Evolutionary conservation across 2,888 invertebrate species (phyloP).

Genomic region (Acanthosepion lycidas): DNA sequence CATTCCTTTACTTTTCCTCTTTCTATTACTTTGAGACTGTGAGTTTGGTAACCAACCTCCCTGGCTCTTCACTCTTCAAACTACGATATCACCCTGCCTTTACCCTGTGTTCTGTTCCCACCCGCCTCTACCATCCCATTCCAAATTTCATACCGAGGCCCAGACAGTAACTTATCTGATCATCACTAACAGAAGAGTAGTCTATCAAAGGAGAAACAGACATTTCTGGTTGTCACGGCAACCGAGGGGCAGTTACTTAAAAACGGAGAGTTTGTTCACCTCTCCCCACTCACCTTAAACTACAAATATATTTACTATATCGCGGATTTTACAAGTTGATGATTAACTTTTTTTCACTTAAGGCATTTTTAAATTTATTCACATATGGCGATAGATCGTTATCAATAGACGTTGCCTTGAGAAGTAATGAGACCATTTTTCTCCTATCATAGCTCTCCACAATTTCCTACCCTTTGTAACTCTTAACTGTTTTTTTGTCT

Average conservation of each 20-base stretch:
- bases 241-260: background rate
- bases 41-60: background rate
- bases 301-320: no score
- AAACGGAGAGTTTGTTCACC: background rate
- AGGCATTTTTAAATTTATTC: no score
- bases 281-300: no score
- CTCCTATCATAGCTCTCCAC: no score
- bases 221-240: background rate
- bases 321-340: no score
- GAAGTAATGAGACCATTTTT: no score
- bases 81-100: background rate
- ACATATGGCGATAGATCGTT: no score
- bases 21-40: background rate
- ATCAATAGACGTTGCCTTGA: no score
- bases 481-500: no score
- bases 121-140: background rate
- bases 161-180: constrained; percentile 33
- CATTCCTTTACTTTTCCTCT: background rate
- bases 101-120: background rate
- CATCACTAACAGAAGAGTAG: background rate
- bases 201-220: background rate
- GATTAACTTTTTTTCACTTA: no score
- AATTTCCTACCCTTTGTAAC: no score
- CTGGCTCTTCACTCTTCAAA: background rate
- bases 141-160: background rate